Percentiles rank a stretch among this genome's conserved stretches.
phyloP scores from a whole-genome alignment of 2,888 invertebrate species.

The Phrixothrix hirtus region DNA sequence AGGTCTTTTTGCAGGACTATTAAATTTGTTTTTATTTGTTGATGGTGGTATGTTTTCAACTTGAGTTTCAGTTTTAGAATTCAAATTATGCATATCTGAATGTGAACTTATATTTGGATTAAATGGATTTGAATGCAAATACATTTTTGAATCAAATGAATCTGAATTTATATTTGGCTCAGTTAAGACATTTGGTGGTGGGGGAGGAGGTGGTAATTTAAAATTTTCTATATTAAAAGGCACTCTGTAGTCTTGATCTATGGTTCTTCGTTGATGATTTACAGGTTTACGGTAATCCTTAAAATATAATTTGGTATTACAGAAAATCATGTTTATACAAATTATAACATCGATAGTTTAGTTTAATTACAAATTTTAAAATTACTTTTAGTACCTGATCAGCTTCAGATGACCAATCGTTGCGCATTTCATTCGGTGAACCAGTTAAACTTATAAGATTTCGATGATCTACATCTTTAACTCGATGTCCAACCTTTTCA shows the following conservation, averaged over 20 bases:
- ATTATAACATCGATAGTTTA: too few species aligned
- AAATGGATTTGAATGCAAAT: neutral
- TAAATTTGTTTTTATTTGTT: slow-evolving; percentile 1
- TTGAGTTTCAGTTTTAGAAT: neutral
- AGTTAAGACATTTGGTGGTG: slow-evolving; percentile 52
- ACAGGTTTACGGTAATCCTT: slow-evolving; percentile 39
- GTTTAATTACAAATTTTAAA: too few species aligned
- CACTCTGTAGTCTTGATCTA: slow-evolving; percentile 51
- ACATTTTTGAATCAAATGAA: neutral
- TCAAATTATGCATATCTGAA: neutral
- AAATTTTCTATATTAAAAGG: slow-evolving; percentile 46
- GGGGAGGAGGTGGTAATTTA: slow-evolving; percentile 57
- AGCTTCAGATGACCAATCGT: slow-evolving; percentile 35
- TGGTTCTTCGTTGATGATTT: slow-evolving; percentile 5
- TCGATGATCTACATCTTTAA: slow-evolving; percentile 77
- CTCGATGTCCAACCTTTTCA: slow-evolving; percentile 40
- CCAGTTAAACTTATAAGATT: slow-evolving; percentile 84
- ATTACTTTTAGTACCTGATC: slow-evolving; percentile 57
- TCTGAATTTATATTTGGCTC: neutral
- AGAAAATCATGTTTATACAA: too few species aligned
- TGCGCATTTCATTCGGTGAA: slow-evolving; percentile 58
- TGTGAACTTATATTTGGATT: neutral
- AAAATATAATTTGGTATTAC: neutral
- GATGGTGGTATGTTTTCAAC: slow-evolving; percentile 14
- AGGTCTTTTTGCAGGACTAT: slow-evolving; percentile 27